Evolutionary conservation across 2,113 vertebrate species (phyloP).

Genomic region (Benitochromis conjunctus): DNA sequence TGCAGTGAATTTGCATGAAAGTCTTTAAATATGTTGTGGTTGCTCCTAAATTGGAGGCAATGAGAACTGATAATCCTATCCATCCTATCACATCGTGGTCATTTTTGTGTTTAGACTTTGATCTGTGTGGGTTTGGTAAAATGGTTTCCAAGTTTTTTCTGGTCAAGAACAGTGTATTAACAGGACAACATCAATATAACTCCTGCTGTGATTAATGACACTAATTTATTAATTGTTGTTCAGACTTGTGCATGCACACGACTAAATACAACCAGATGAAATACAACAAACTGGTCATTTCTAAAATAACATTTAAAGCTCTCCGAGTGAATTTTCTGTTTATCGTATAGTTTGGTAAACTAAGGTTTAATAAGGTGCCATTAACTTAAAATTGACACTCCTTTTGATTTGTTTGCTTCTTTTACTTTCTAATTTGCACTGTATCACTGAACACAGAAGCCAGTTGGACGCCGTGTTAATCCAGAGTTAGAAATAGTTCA

Average conservation of each 20-base stretch:
- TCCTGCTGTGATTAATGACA: background rate
- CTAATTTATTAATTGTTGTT: background rate
- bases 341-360: too few relatives aligned
- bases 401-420: background rate
- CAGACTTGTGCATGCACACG: background rate
- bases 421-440: accelerated
- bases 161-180: background rate
- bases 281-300: too few relatives aligned
- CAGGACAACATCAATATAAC: background rate
- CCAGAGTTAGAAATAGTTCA: background rate
- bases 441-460: background rate
- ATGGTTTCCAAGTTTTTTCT: background rate
- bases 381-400: too few relatives aligned
- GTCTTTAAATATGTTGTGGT: background rate
- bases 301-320: too few relatives aligned
- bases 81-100: background rate
- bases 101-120: background rate
- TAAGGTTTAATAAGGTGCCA: too few relatives aligned
- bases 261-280: background rate
- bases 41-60: background rate
- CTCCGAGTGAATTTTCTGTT: too few relatives aligned
- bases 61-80: background rate
- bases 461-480: accelerated
- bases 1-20: accelerated
- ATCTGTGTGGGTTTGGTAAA: background rate